Evolutionary conservation across 2,797 vertebrate species (phyloP).

Genomic region (Picus viridis): DNA sequence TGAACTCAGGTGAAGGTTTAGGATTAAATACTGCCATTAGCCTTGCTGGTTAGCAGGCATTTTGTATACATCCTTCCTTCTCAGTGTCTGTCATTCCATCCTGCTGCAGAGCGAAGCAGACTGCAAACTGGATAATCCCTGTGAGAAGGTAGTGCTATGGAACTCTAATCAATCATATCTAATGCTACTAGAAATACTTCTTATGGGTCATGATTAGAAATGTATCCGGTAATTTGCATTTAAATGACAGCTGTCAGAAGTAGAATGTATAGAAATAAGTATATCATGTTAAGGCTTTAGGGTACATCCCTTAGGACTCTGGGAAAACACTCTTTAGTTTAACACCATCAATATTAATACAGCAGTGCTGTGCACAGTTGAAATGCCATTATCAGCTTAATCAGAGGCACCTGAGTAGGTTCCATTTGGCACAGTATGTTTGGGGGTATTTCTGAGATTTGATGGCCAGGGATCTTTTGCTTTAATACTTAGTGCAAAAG

Average conservation of each 20-base stretch:
- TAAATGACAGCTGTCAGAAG: slow-evolving; percentile 67
- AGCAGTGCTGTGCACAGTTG: slow-evolving; percentile 49
- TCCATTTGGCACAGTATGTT: slow-evolving; percentile 19
- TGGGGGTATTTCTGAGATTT: slow-evolving; percentile 21
- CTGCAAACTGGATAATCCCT: slow-evolving; percentile 56
- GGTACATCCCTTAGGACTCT: slow-evolving; percentile 13
- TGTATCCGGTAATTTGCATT: slow-evolving; percentile 73
- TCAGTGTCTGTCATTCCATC: slow-evolving; percentile 37
- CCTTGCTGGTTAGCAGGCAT: not conserved
- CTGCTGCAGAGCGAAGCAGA: slow-evolving; percentile 14
- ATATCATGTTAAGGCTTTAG: slow-evolving; percentile 26
- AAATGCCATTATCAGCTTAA: slow-evolving; percentile 56
- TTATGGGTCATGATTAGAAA: slow-evolving; percentile 61
- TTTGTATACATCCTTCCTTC: not conserved
- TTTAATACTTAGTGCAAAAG: slow-evolving; percentile 36
- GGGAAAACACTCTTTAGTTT: slow-evolving; percentile 23
- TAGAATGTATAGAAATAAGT: slow-evolving; percentile 36
- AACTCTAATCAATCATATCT: slow-evolving; percentile 59
- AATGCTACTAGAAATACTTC: slow-evolving; percentile 66
- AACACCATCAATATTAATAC: slow-evolving; percentile 61
- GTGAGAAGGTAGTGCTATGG: not conserved
- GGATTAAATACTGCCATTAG: slow-evolving; percentile 27
- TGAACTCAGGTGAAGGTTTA: not conserved
- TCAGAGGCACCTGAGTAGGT: slow-evolving; percentile 8
- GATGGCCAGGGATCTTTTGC: slow-evolving; percentile 21